A percentile compares a stretch with the other conserved stretches of the same genome.
These are phyloP conservation scores for Valencia hispanica DNA, from an alignment of 2,797 vertebrate species.

Conservation along the genomic window DNA sequence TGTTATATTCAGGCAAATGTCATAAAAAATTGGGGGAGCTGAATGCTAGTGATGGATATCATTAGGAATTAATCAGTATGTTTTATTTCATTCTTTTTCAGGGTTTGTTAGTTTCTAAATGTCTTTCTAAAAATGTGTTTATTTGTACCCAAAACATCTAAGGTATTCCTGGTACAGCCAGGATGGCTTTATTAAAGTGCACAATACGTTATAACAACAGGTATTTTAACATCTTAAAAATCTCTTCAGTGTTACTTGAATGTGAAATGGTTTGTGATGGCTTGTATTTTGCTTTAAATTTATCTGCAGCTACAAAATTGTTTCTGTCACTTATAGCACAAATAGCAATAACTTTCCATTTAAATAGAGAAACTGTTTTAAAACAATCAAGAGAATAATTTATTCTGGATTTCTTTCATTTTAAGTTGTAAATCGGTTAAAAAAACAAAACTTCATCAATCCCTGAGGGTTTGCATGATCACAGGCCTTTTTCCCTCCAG, in stretches of 20 bases:
- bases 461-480: conserved; percentile 52
- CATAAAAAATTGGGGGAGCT: too few species aligned
- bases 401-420: conserved; percentile 9
- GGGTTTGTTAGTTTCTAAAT: too few species aligned
- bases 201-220: not conserved
- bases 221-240: not conserved
- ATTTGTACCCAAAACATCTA: too few species aligned
- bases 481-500: conserved; percentile 19
- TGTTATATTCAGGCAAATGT: too few species aligned
- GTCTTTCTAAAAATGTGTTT: too few species aligned
- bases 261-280: conserved; percentile 5
- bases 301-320: conserved; percentile 4
- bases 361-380: not conserved
- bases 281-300: conserved; percentile 16
- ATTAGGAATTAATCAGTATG: too few species aligned
- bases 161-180: not conserved
- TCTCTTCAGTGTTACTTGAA: not conserved
- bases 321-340: not conserved
- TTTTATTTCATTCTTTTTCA: too few species aligned
- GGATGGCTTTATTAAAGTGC: not conserved
- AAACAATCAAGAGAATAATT: not conserved
- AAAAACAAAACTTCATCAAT: conserved; percentile 8
- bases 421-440: conserved; percentile 13
- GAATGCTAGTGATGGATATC: too few species aligned
- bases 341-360: not conserved